Evolutionary conservation across 2,888 invertebrate genomes (phyloP), one percentile per base, ranked within the genome.

Genomic region (Ophioninae sp.): DNA sequence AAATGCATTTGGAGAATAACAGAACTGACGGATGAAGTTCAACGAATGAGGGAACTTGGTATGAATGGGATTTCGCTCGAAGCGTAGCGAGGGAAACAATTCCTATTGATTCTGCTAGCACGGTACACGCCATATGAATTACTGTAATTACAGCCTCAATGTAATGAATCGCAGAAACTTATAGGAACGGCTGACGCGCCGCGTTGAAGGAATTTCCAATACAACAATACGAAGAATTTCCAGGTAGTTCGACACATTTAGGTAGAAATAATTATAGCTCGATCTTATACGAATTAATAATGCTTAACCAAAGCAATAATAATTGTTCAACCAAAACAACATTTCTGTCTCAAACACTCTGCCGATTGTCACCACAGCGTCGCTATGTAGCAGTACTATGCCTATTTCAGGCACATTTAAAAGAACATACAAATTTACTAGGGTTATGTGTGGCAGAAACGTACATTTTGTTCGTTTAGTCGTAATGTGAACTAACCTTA

Each of bases 61-160:
- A 76, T 83, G 82, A 79, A 83, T 82, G 75, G 39, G 79, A 23
- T 72, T 83, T 72, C 59, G 62, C 61, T 50, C 61, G 44, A 67
- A 83, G 62, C 39, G 61, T 50, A 61, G 70, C 41, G 64, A 74
- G 64, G 61, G 72, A 83, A 79, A 76, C 79, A 79, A 79, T 79
- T 79, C 74, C 82, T 79, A 83, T 83, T 83, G 82, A 83, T 83
- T 83, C 79, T 59, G 20, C 41, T 44, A 39, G 62, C 50, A 75
- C 57, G 61, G 72, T 82, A 69, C 59, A n/a, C 82, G 62, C 30
- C 41, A 59, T 79, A 74, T 79, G 79, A 83, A 83, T 83, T 79
- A 67, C 76, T 72, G 59, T 83, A 83, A 83, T 83, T 83, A 62
- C 75, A 23, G 41, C 72, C 39, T 64, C 23, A 61, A 74, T 64